These are phyloP conservation scores for Phylloscopus trochiloides DNA, from an alignment of 2,113 vertebrate species.

Conservation along the genomic window DNA sequence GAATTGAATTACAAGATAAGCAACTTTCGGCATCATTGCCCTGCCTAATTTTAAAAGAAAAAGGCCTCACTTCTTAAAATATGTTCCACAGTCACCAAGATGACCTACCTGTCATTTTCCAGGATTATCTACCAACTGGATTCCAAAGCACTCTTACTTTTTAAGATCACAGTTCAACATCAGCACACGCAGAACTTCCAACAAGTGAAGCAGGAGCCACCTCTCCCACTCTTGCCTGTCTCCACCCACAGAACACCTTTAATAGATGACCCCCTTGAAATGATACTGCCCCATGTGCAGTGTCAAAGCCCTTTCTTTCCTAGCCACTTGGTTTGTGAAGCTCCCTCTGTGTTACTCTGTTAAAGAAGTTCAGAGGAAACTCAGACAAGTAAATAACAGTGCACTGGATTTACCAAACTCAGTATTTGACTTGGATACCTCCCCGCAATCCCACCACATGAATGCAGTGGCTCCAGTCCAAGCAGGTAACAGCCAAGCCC, in stretches of 20 bases:
- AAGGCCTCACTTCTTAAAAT: neutral
- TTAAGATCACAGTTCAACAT: neutral
- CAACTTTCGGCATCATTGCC: neutral
- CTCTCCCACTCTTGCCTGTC: neutral
- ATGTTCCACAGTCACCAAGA: neutral
- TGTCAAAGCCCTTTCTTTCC: neutral
- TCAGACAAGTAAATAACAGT: neutral
- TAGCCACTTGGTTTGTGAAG: neutral
- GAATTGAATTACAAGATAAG: neutral
- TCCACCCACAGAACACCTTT: neutral
- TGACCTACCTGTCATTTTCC: neutral
- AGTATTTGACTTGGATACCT: neutral
- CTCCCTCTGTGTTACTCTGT: neutral
- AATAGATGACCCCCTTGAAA: neutral
- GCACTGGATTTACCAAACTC: neutral
- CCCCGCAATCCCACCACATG: rapidly evolving
- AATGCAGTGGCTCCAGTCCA: neutral
- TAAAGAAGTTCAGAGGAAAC: neutral
- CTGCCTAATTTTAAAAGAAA: neutral
- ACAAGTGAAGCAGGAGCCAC: neutral
- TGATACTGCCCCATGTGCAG: neutral
- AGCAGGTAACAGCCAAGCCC: neutral
- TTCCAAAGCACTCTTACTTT: neutral
- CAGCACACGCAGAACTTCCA: rapidly evolving
- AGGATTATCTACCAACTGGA: neutral